A percentile compares a stretch with the other conserved stretches of the same genome.
Evolutionary conservation across 2,113 vertebrate genomes (phyloP).

Genomic region (Cheirogaleus medius): DNA sequence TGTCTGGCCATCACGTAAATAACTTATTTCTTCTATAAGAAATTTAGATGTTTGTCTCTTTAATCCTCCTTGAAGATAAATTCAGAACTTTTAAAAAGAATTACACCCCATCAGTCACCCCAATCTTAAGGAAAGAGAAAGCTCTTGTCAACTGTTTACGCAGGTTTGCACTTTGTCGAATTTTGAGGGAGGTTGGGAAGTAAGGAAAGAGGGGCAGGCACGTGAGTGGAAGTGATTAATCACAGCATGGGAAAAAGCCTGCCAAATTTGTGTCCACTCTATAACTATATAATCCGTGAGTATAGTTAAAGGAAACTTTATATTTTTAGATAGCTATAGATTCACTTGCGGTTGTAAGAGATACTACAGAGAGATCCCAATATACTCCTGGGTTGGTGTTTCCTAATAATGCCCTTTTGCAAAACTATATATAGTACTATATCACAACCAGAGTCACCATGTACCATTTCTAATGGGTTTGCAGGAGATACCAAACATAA

Average conservation of each 20-base stretch:
- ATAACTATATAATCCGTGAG: not conserved
- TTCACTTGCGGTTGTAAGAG: not conserved
- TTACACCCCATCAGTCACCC: not conserved
- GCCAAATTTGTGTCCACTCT: not conserved
- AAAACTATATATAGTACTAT: not conserved
- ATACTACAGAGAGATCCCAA: not conserved
- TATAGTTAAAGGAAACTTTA: not conserved
- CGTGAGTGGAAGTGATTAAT: not conserved
- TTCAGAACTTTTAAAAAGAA: conserved; percentile 31
- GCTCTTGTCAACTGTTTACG: not conserved
- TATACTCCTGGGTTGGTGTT: not conserved
- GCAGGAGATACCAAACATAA: not conserved
- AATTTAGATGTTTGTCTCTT: not conserved
- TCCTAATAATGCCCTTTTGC: not conserved
- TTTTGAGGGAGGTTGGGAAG: not conserved
- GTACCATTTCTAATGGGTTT: not conserved
- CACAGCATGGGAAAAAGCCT: not conserved
- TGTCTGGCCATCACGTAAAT: conserved; percentile 30
- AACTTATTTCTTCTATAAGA: conserved; percentile 41
- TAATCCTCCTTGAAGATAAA: conserved; percentile 19
- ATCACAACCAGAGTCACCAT: not conserved
- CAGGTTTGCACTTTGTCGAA: not conserved
- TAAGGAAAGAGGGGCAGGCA: not conserved
- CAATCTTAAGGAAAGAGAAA: not conserved
- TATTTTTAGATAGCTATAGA: not conserved